Conservation (phyloP, 2,888 invertebrate species). For the Hemaris fuciformis region DNA sequence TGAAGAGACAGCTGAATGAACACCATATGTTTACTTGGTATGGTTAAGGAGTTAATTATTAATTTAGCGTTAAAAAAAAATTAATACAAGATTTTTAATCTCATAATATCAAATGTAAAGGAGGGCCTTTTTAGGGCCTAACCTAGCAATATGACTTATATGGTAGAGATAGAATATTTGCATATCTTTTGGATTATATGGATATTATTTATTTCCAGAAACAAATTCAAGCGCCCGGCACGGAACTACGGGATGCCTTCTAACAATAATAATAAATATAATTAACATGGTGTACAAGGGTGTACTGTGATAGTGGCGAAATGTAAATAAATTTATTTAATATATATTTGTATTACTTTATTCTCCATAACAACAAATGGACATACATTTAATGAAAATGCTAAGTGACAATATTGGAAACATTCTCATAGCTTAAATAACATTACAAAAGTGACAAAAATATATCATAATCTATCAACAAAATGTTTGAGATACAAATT, state of each 20-base stretch:
- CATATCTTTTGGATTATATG: not conserved
- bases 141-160: too few relatives aligned
- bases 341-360: constrained; percentile 9
- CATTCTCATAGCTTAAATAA: not conserved
- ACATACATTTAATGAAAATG: constrained; percentile 2
- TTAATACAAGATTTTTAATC: too few relatives aligned
- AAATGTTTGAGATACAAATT: constrained; percentile 1
- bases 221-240: constrained; percentile 47
- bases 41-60: too few relatives aligned
- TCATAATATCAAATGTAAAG: too few relatives aligned
- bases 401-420: constrained; percentile 1
- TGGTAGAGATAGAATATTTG: too few relatives aligned
- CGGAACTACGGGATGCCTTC: constrained; percentile 33
- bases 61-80: too few relatives aligned
- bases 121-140: too few relatives aligned
- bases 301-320: constrained; percentile 41
- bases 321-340: constrained; percentile 28
- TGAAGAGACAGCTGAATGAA: too few relatives aligned
- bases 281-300: constrained; percentile 35
- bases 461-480: constrained; percentile 2
- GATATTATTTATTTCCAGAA: constrained; percentile 48
- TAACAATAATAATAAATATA: constrained; percentile 29
- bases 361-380: constrained; percentile 7
- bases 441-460: constrained; percentile 2
- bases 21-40: too few relatives aligned